A percentile compares a stretch with the other conserved stretches of the same genome.
phyloP scores from a whole-genome alignment of 2,113 vertebrate genomes.

The Calypte anna region DNA sequence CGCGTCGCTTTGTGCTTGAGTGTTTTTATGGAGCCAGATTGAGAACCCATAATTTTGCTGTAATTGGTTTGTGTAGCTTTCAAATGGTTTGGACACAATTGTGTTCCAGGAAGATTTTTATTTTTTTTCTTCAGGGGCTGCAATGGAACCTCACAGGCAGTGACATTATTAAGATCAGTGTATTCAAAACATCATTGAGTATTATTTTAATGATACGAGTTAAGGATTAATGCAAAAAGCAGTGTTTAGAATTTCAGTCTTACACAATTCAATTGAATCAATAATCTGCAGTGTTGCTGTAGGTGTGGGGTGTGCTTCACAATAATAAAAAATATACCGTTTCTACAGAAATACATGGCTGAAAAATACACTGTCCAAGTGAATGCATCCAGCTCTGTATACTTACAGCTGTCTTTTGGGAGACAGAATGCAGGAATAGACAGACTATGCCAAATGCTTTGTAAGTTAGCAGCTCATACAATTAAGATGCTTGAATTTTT shows the following conservation, averaged over 20 bases:
- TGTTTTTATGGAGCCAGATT: neutral
- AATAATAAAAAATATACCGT: slow-evolving; percentile 38
- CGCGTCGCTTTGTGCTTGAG: neutral
- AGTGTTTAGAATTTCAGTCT: slow-evolving; percentile 56
- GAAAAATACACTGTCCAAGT: neutral
- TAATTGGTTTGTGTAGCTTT: slow-evolving; percentile 52
- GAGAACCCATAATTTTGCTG: slow-evolving; percentile 38
- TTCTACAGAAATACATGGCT: slow-evolving; percentile 6
- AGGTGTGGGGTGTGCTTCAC: slow-evolving; percentile 29
- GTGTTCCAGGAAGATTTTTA: slow-evolving; percentile 14
- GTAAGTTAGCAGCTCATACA: neutral
- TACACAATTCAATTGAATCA: slow-evolving; percentile 63
- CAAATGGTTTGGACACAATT: neutral
- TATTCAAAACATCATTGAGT: neutral
- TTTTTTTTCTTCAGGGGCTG: neutral
- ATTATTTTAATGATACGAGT: slow-evolving; percentile 45
- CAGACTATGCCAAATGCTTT: neutral
- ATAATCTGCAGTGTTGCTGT: slow-evolving; percentile 41
- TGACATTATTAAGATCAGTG: slow-evolving; percentile 19
- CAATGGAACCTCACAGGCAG: neutral
- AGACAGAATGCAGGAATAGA: neutral
- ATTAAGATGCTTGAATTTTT: neutral
- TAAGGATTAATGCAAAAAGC: slow-evolving; percentile 66
- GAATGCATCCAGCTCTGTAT: neutral
- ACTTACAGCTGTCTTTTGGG: neutral